Percentiles rank a stretch among this genome's conserved stretches.
Evolutionary conservation across 2,113 vertebrate species (phyloP).

Genomic region (Asarcornis scutulata): DNA sequence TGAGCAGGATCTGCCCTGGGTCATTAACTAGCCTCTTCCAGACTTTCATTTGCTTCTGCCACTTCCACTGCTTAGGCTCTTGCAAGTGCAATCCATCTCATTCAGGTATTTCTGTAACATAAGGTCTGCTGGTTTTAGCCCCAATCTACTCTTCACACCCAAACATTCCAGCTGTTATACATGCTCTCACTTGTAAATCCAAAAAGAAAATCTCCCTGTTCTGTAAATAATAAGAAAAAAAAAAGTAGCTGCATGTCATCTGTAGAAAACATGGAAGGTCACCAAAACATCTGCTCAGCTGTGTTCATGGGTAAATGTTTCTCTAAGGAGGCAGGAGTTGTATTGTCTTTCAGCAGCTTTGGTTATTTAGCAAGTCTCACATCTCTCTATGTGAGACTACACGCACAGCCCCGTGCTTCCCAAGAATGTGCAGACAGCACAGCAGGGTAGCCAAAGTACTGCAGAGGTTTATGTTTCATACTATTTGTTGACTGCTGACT

Average conservation of each 20-base stretch:
- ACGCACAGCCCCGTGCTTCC: neutral
- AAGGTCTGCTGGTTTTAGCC: neutral
- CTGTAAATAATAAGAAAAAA: neutral
- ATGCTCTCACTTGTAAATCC: neutral
- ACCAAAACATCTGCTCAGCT: constrained; percentile 66
- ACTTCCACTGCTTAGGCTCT: neutral
- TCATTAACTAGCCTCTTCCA: neutral
- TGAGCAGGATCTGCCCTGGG: neutral
- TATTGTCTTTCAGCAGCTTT: constrained; percentile 68
- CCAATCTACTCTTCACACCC: neutral
- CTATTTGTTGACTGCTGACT: constrained; percentile 27
- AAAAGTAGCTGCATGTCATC: constrained; percentile 40
- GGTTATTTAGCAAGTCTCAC: constrained; percentile 60
- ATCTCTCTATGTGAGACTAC: neutral
- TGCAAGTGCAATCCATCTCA: neutral
- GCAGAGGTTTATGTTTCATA: constrained; percentile 17
- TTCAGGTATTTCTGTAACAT: neutral
- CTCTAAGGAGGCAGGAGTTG: constrained; percentile 43
- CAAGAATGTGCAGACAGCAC: neutral
- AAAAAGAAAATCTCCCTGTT: constrained; percentile 52
- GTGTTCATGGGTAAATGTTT: constrained; percentile 43
- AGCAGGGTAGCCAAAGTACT: constrained; percentile 18
- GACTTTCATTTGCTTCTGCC: neutral
- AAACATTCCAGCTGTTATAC: neutral
- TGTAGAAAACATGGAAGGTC: constrained; percentile 58